Percentiles rank a stretch among this genome's conserved stretches.
Evolutionary conservation across 2,797 vertebrate species (phyloP).

Genomic region (Danio choprae): DNA sequence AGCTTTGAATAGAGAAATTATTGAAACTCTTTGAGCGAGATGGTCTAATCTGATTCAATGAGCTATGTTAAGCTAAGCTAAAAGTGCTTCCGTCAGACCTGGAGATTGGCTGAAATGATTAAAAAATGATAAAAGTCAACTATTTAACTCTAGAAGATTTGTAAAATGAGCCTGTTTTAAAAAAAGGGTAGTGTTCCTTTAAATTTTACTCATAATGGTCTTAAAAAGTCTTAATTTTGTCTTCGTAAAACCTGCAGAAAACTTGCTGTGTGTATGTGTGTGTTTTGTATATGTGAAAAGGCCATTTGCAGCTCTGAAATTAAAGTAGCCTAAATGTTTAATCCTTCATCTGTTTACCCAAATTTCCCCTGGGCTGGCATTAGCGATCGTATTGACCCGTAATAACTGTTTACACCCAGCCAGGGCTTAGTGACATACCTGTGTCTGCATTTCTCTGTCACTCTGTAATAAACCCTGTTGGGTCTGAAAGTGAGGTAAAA

Average conservation of each 20-base stretch:
- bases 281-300: neutral
- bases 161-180: too few species aligned
- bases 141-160: too few species aligned
- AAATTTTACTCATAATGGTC: too few species aligned
- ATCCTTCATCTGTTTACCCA: slow-evolving; percentile 44
- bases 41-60: too few species aligned
- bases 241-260: neutral
- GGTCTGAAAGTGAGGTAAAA: slow-evolving; percentile 45
- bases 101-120: too few species aligned
- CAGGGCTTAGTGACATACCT: slow-evolving; percentile 32
- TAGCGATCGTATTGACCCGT: slow-evolving; percentile 43
- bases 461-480: slow-evolving; percentile 39
- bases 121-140: too few species aligned
- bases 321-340: slow-evolving; percentile 49
- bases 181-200: too few species aligned
- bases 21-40: too few species aligned
- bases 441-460: slow-evolving; percentile 32
- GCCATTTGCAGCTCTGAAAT: slow-evolving; percentile 19
- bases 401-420: slow-evolving; percentile 43
- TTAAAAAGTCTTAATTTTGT: too few species aligned
- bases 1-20: too few species aligned
- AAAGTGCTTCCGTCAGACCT: too few species aligned
- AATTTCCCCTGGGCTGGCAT: slow-evolving; percentile 50
- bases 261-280: neutral
- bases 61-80: too few species aligned